These are phyloP conservation scores for Tragelaphus oryx DNA, from an alignment of 2,797 vertebrate species.

Conservation along the genomic window DNA sequence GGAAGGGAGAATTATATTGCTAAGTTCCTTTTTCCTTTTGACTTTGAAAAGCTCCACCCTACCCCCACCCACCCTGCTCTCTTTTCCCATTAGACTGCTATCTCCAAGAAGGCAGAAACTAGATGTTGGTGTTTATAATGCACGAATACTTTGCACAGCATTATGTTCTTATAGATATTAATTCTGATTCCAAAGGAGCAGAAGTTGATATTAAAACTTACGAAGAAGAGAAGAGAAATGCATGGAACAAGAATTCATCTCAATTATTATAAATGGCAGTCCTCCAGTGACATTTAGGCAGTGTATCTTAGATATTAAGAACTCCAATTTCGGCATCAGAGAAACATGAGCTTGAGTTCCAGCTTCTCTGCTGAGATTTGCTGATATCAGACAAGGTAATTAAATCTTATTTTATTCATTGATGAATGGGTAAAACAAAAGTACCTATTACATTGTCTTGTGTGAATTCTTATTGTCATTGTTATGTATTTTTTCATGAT, in stretches of 20 bases:
- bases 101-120: neutral
- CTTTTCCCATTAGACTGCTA: neutral
- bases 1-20: neutral
- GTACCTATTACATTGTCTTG: neutral
- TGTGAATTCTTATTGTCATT: constrained; percentile 1
- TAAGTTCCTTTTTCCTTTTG: neutral
- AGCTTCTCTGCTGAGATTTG: neutral
- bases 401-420: neutral
- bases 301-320: neutral
- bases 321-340: neutral
- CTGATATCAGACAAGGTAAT: neutral
- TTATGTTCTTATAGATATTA: neutral
- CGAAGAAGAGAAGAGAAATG: constrained; percentile 10
- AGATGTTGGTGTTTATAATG: neutral
- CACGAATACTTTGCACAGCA: neutral
- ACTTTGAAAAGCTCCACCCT: neutral
- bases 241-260: neutral
- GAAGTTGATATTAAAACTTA: constrained; percentile 20
- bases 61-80: neutral
- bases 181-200: neutral
- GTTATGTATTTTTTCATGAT: neutral
- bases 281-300: neutral
- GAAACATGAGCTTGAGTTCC: neutral
- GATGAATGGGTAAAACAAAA: constrained; percentile 14
- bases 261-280: neutral